phyloP scores from a whole-genome alignment of 23 tunicate genomes.

The Oikopleura albicans region DNA sequence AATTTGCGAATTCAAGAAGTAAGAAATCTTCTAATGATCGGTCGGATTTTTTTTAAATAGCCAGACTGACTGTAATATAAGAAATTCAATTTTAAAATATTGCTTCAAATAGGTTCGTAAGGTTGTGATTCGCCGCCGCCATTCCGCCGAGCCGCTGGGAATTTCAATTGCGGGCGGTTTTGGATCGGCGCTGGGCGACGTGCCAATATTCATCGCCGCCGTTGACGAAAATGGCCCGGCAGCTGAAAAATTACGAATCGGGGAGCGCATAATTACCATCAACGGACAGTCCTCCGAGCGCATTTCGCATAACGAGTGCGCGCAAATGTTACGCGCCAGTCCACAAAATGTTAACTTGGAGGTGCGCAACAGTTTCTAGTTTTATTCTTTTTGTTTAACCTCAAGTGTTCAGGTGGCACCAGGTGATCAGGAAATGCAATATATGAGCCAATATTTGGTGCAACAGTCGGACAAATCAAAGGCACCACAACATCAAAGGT shows the following conservation, averaged over 20 bases:
- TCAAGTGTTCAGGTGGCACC: neutral
- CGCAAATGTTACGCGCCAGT: constrained; percentile 21
- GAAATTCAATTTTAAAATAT: neutral
- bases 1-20: no score
- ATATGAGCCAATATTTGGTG: constrained; percentile 15
- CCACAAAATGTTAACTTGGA: neutral
- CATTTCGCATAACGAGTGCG: constrained; percentile 71
- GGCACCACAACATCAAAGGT: neutral
- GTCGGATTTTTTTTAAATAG: neutral
- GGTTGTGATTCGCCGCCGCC: neutral
- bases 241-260: constrained; percentile 34
- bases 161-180: constrained; percentile 88
- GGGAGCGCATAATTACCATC: constrained; percentile 59
- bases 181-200: constrained; percentile 85
- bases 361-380: neutral
- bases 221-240: constrained; percentile 58
- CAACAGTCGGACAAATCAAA: neutral
- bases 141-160: constrained; percentile 53
- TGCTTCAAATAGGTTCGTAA: neutral
- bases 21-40: no score
- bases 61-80: neutral
- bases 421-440: constrained; percentile 11
- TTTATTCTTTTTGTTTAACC: neutral
- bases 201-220: constrained; percentile 72
- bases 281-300: constrained; percentile 61